Conservation (phyloP, 2,888 invertebrate genomes). For the Nomada ruficornis region DNA sequence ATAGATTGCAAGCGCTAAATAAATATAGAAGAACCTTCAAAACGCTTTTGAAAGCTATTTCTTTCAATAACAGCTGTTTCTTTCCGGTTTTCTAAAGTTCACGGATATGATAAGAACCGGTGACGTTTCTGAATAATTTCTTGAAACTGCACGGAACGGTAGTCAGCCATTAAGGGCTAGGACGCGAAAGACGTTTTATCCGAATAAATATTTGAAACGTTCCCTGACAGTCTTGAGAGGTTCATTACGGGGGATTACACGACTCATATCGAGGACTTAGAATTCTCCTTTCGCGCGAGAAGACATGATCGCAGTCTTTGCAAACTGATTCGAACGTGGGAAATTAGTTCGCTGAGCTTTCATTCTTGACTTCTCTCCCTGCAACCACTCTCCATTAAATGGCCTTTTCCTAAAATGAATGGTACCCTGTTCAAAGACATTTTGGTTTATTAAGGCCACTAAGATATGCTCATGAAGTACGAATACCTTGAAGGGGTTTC, state of each 20-base stretch:
- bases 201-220: slow-evolving; percentile 79
- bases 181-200: slow-evolving; percentile 71
- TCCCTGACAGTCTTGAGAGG: slow-evolving; percentile 77
- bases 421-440: not conserved
- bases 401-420: slow-evolving; percentile 17
- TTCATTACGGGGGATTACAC: slow-evolving; percentile 82
- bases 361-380: slow-evolving; percentile 46
- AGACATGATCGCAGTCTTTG: slow-evolving; percentile 76
- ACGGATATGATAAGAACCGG: slow-evolving; percentile 44
- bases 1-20: not conserved
- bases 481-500: not conserved
- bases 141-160: slow-evolving; percentile 53
- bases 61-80: slow-evolving; percentile 41
- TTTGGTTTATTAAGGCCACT: slow-evolving; percentile 5
- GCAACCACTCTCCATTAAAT: slow-evolving; percentile 27
- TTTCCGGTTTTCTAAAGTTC: slow-evolving; percentile 35
- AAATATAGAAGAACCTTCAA: slow-evolving; percentile 30
- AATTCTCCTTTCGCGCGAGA: slow-evolving; percentile 74
- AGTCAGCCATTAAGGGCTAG: slow-evolving; percentile 64
- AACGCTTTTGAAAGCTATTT: slow-evolving; percentile 16
- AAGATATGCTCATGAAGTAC: not conserved
- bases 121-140: slow-evolving; percentile 68
- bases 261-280: slow-evolving; percentile 81
- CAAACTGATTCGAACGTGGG: slow-evolving; percentile 71
- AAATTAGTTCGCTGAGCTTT: slow-evolving; percentile 76